phyloP scores from a whole-genome alignment of 53 echinoderm and acorn worm species.

The Pentamera pediparva region DNA sequence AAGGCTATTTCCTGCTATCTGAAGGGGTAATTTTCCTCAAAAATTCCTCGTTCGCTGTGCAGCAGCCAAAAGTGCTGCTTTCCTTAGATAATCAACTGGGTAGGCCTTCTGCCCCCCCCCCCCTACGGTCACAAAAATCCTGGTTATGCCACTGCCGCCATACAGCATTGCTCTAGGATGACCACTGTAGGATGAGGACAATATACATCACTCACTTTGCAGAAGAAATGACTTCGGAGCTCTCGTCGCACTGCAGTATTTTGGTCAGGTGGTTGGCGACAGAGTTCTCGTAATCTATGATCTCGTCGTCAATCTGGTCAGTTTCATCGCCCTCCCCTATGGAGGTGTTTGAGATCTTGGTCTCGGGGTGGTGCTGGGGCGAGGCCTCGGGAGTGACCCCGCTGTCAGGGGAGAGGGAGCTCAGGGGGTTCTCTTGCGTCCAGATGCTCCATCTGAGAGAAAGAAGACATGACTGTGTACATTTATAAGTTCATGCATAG shows the following conservation, averaged over 20 bases:
- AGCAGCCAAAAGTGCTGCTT: too few relatives aligned
- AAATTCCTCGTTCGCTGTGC: too few relatives aligned
- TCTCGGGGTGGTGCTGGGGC: background rate
- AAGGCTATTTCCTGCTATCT: too few relatives aligned
- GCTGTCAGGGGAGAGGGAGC: slow-evolving; percentile 16
- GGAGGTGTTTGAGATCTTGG: background rate
- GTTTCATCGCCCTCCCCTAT: slow-evolving; percentile 17
- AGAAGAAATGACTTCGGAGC: slow-evolving; percentile 83
- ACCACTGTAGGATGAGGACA: too few relatives aligned
- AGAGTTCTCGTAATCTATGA: slow-evolving; percentile 82
- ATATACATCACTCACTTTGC: slow-evolving; percentile 78
- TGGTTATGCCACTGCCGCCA: background rate
- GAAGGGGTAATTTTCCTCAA: too few relatives aligned
- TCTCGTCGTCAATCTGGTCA: slow-evolving; percentile 30
- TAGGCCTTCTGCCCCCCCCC: too few relatives aligned
- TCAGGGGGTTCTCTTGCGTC: slow-evolving; percentile 68
- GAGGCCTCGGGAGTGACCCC: slow-evolving; percentile 8
- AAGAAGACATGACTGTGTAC: too few relatives aligned
- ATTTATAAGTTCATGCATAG: too few relatives aligned
- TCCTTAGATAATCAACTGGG: too few relatives aligned
- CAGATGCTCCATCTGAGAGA: slow-evolving; percentile 97
- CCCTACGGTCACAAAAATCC: too few relatives aligned
- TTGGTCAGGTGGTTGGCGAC: slow-evolving; percentile 95
- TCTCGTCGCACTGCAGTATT: slow-evolving; percentile 84
- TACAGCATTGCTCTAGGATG: background rate